Evolutionary conservation across 2,797 vertebrate genomes (phyloP).

Genomic region (Phrynocephalus forsythii): DNA sequence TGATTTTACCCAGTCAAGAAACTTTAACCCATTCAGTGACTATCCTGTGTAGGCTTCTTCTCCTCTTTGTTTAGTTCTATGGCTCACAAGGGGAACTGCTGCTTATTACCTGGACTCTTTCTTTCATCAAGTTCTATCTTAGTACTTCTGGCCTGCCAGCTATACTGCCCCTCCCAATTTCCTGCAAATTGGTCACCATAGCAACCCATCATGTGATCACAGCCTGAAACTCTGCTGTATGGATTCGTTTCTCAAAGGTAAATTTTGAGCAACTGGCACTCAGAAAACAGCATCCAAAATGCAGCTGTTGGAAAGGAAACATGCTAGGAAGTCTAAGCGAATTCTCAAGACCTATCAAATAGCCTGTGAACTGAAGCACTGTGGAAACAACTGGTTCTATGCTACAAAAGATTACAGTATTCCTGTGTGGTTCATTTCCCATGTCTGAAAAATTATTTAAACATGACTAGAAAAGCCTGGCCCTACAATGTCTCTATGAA

Average conservation of each 20-base stretch:
- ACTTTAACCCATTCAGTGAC: background rate
- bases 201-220: constrained; percentile 25
- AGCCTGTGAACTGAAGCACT: background rate
- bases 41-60: background rate
- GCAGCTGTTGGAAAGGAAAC: background rate
- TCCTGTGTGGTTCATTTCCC: background rate
- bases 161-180: background rate
- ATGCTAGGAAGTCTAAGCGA: background rate
- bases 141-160: constrained; percentile 8
- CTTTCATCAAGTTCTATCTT: constrained; percentile 7
- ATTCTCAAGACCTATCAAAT: background rate
- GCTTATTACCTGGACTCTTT: constrained; percentile 8
- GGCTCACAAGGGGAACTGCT: background rate
- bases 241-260: constrained; percentile 30
- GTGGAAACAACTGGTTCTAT: background rate
- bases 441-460: background rate
- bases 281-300: background rate
- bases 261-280: constrained; percentile 14
- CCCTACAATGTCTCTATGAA: background rate
- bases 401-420: background rate
- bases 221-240: background rate
- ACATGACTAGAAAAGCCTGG: background rate
- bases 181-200: constrained; percentile 28
- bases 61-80: background rate
- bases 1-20: background rate